Evolutionary conservation across 2,797 vertebrate genomes (phyloP).

Genomic region (Myoxocephalus aenaeus): DNA sequence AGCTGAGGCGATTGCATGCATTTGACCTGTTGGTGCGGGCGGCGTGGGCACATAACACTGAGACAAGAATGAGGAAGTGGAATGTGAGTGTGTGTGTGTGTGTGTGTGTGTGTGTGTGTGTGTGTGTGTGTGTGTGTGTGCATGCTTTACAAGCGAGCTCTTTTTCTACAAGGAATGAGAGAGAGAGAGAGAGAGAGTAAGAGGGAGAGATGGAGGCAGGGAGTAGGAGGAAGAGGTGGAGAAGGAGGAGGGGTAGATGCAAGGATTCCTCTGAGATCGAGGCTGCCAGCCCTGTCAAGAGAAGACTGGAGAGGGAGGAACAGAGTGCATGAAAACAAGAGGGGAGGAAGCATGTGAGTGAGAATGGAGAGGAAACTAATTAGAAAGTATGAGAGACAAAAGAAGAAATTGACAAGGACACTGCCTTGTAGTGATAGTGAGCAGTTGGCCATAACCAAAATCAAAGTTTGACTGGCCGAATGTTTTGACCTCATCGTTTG

Average conservation of each 20-base stretch:
- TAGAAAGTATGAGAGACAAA: constrained; percentile 9
- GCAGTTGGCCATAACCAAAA: constrained; percentile 5
- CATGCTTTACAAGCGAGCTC: background rate
- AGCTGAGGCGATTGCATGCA: constrained; percentile 72
- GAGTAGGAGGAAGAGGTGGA: constrained; percentile 33
- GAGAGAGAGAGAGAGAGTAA: constrained; percentile 27
- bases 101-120: background rate
- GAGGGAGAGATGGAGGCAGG: constrained; percentile 1
- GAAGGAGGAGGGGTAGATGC: constrained; percentile 51
- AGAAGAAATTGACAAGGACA: constrained; percentile 17
- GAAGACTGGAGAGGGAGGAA: constrained; percentile 50
- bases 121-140: background rate
- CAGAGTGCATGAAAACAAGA: constrained; percentile 51
- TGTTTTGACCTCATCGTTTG: constrained; percentile 49
- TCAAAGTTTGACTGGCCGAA: constrained; percentile 8
- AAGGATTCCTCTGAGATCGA: constrained; percentile 63
- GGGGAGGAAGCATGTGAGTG: constrained; percentile 20
- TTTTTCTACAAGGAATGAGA: constrained; percentile 20
- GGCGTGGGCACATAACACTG: constrained; percentile 56
- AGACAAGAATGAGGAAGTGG: constrained; percentile 31
- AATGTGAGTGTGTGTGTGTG: constrained; percentile 25
- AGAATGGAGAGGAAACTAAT: constrained; percentile 20
- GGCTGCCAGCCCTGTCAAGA: constrained; percentile 60
- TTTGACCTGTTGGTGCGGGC: constrained; percentile 72
- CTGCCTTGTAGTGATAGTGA: constrained; percentile 15